A percentile compares a stretch with the other conserved stretches of the same genome.
Conservation (phyloP, 2,888 invertebrate species). For the Plagodis dolabraria region DNA sequence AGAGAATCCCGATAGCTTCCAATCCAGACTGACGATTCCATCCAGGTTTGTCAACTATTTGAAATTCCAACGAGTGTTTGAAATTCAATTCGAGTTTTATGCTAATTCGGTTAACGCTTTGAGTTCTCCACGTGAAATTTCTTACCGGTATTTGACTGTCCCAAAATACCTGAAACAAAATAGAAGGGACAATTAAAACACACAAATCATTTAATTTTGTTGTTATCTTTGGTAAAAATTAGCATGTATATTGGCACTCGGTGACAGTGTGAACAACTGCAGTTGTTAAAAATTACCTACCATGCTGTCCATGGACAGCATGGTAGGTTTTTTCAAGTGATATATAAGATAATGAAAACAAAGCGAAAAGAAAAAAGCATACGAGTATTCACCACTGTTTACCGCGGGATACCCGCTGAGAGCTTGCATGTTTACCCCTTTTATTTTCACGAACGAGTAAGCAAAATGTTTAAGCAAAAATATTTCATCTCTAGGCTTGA, state of each 20-base stretch:
- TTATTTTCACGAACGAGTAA: conserved; percentile 10
- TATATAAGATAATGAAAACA: background rate
- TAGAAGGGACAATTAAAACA: conserved; percentile 37
- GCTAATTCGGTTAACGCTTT: conserved; percentile 53
- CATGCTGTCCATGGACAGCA: no score
- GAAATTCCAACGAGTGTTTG: conserved; percentile 60
- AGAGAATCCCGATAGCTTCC: conserved; percentile 41
- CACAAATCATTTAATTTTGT: conserved; percentile 5
- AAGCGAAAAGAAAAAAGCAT: conserved; percentile 9
- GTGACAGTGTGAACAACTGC: background rate
- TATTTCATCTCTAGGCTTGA: conserved; percentile 28
- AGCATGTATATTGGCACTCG: background rate
- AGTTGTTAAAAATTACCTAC: no score
- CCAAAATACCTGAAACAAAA: conserved; percentile 80
- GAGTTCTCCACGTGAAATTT: conserved; percentile 45
- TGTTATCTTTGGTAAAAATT: background rate
- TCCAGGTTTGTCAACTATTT: conserved; percentile 53
- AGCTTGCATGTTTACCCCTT: conserved; percentile 17
- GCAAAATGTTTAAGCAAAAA: conserved; percentile 25
- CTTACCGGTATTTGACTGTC: conserved; percentile 65
- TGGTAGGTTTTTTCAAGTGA: no score
- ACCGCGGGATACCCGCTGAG: conserved; percentile 1
- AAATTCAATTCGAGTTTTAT: conserved; percentile 68
- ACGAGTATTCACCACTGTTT: background rate
- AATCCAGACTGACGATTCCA: conserved; percentile 44